Evolutionary conservation across 2,113 vertebrate genomes (phyloP), one percentile per base, ranked within the genome.

Genomic region (Dipodomys stephensi): DNA sequence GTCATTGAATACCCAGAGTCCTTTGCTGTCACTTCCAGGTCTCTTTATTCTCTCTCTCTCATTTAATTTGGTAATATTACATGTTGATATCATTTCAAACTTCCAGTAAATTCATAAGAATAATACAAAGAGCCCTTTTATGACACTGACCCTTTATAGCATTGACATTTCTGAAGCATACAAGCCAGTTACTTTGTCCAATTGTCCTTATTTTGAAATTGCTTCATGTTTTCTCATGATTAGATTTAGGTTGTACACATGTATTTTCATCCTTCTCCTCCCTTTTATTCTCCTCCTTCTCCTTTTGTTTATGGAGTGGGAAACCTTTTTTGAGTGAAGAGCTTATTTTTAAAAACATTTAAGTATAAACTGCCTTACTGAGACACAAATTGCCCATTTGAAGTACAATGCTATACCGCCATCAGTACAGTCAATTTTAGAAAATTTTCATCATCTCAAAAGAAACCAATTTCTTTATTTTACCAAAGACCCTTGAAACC

Each of bases 251-350:
- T 90, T 83, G 53, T 44, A 57, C 30, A 72, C 5, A 27, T 90
- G 76, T 46, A 49, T 77, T 83, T 83, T 86, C 12, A 49, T 49
- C 49, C 19, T 6, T 12, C 18, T 22, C 20, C 13, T 44, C 16
- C 27, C 39, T 6, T 10, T 49, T 44, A 32, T 25, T 69, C 23
- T 39, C 39, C 28, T 71, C 1, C 27, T 28, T 23, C 2, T 76
- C 27, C 0, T 62, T 60, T 28, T 53, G 32, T 74, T 93, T 84
- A 80, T 62, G 72, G 6, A 30, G 32, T 74, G 35, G 39, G 57
- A 92, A 91, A 73, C 46, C 68, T 62, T 72, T 80, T 79, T 85
- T 81, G 71, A 92, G 23, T 90, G 68, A 88, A 91, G 62, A 60
- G 7, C 62, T 91, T 91, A 28, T 35, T 76, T 92, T 64, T 30